These are phyloP conservation scores for Drosophila pallidifrons DNA, from an alignment of 1,140 invertebrate species.

Conservation along the genomic window DNA sequence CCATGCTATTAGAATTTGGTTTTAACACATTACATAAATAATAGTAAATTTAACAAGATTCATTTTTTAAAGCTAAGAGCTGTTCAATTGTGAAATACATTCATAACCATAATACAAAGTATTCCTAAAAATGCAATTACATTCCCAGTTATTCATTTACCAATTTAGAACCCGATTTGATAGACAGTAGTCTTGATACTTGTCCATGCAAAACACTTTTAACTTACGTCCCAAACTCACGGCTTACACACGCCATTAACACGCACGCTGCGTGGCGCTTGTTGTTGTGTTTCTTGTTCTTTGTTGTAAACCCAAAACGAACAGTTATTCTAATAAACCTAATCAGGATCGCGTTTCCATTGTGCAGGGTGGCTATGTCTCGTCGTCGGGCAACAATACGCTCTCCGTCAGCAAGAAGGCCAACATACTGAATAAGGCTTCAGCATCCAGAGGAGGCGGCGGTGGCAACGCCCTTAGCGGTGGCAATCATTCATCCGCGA, in stretches of 20 bases:
- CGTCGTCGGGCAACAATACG: conserved; percentile 85
- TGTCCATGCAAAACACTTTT: not conserved
- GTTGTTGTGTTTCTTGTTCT: conserved; percentile 83
- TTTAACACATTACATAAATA: no score
- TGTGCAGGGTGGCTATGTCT: conserved; percentile 88
- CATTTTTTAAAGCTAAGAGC: no score
- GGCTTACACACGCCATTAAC: conserved; percentile 62
- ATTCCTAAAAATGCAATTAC: no score
- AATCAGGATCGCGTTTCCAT: conserved; percentile 87
- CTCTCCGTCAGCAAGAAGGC: conserved; percentile 88
- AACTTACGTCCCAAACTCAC: conserved; percentile 6
- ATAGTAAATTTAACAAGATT: not conserved
- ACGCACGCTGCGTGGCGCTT: conserved; percentile 79
- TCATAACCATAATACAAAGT: no score
- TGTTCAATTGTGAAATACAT: no score
- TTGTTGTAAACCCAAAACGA: conserved; percentile 71
- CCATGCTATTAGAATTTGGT: no score
- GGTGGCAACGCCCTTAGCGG: conserved; percentile 53
- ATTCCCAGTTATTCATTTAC: no score
- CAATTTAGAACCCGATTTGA: no score
- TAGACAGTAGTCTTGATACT: no score
- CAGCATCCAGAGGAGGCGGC: conserved; percentile 74
- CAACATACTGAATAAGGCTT: conserved; percentile 89
- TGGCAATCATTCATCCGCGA: conserved; percentile 67
- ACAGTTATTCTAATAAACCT: conserved; percentile 83